Conservation (phyloP, 2,797 vertebrate genomes). For the Anabacerthia variegaticeps region DNA sequence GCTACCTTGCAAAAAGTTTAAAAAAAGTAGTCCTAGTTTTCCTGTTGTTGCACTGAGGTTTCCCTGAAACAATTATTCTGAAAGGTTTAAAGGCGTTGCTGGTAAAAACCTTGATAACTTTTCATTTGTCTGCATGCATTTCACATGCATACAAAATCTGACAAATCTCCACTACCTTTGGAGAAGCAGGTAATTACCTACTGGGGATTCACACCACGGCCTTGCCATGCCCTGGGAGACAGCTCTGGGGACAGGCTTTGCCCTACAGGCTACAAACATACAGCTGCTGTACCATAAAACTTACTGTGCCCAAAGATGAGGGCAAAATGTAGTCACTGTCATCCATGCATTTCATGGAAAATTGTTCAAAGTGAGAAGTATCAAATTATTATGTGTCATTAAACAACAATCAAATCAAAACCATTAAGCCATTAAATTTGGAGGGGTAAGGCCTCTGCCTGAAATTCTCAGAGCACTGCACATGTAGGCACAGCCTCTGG, state of each 20-base stretch:
- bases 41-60: background rate
- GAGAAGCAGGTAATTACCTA: background rate
- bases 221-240: background rate
- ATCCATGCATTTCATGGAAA: background rate
- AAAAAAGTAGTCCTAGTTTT: background rate
- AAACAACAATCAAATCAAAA: background rate
- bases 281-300: rapidly evolving
- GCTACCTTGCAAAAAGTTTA: background rate
- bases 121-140: rapidly evolving
- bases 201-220: background rate
- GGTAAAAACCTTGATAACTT: background rate
- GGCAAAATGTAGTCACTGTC: background rate
- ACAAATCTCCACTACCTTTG: background rate
- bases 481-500: rapidly evolving
- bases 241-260: background rate
- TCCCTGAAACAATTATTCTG: background rate
- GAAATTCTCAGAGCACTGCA: background rate
- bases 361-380: background rate
- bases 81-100: background rate
- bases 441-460: background rate
- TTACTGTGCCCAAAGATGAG: background rate
- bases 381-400: background rate
- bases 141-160: background rate
- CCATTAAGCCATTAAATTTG: background rate
- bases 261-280: background rate